A percentile compares a stretch with the other conserved stretches of the same genome.
These are phyloP conservation scores for Stegostoma tigrinum DNA, from an alignment of 2,113 vertebrate species.

Conservation along the genomic window DNA sequence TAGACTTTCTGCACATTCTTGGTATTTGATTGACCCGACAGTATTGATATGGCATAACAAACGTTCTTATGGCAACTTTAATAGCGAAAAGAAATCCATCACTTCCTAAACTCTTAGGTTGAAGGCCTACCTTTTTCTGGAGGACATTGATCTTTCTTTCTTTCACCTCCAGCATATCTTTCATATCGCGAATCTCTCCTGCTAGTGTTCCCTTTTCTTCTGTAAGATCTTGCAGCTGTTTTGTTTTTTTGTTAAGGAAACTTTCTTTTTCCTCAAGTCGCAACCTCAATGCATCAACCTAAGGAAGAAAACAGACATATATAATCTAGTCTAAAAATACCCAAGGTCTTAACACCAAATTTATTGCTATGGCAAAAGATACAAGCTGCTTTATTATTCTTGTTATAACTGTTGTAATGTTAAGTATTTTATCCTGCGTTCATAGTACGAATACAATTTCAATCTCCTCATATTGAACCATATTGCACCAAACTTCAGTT, in stretches of 20 bases:
- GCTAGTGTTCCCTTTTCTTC: slow-evolving; percentile 96
- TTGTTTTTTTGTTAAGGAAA: slow-evolving; percentile 96
- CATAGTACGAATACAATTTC: neutral
- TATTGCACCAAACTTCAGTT: neutral
- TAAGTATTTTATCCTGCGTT: neutral
- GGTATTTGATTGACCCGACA: neutral
- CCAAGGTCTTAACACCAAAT: neutral
- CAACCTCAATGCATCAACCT: slow-evolving; percentile 93
- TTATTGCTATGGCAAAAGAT: neutral
- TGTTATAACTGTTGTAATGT: too few relatives aligned
- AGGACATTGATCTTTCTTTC: slow-evolving; percentile 97
- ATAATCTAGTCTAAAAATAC: neutral
- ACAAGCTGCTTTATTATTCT: neutral
- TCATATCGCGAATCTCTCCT: slow-evolving; percentile 96
- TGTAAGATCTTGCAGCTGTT: slow-evolving; percentile 96
- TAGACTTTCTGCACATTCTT: neutral
- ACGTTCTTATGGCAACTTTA: neutral
- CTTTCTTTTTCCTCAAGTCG: slow-evolving; percentile 96
- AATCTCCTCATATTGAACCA: neutral
- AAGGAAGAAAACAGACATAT: slow-evolving; percentile 39
- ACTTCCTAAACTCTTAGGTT: neutral
- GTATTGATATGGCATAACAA: neutral
- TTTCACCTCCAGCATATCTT: slow-evolving; percentile 98
- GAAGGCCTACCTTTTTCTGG: slow-evolving; percentile 83
- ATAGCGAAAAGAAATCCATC: neutral